Base-by-base conservation (phyloP, 2,888 invertebrate genomes). In the Eulithis prunata region DNA sequence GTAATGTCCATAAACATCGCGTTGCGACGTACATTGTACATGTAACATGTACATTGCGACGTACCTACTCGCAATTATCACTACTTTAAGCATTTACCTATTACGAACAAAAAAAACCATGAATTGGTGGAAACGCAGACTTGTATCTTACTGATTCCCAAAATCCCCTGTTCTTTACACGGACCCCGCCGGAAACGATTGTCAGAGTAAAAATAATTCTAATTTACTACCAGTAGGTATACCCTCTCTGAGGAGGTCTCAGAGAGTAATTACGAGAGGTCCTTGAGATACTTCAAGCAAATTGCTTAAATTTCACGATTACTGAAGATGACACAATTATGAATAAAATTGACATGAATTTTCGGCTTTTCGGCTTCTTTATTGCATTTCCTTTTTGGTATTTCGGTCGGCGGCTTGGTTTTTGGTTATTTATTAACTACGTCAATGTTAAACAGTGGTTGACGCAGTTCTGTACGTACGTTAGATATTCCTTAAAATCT, bases 231-330 rank as follows among this genome's bases (percentile, higher is more conserved):
- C 57, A 36, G 70, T 53, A 21, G 21, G 21, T 21, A 21, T 21
- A 66, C 61, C 60, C 61, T 58, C 56, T 57, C 38, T 45, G 64
- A 54, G 57, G 62, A 58, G 62, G 66, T 63, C 57, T 66, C 65
- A 68, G 53, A 38, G 52, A 64, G 69, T 71, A 72, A 73, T 74
- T 72, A 74, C 64, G 58, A 72, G 68, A 57, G 70, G 63, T 66
- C 59, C 65, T 70, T 53, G 61, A 70, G 66, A 65, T 65, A 64
- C 67, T 70, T 62, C 64, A 55, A 51, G 60, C 67, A 72, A 74
- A 74, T 74, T 74, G 69, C 71, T 72, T 69, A 74, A 71, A 74
- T 74, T 74, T 69, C 64, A 65, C 70, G 68, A 69, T 72, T 74
- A 71, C 68, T 68, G 74, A 71, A 69, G 69, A 72, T 72, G 68